phyloP scores from a whole-genome alignment of 2,888 invertebrate genomes.

The Unio delphinus region DNA sequence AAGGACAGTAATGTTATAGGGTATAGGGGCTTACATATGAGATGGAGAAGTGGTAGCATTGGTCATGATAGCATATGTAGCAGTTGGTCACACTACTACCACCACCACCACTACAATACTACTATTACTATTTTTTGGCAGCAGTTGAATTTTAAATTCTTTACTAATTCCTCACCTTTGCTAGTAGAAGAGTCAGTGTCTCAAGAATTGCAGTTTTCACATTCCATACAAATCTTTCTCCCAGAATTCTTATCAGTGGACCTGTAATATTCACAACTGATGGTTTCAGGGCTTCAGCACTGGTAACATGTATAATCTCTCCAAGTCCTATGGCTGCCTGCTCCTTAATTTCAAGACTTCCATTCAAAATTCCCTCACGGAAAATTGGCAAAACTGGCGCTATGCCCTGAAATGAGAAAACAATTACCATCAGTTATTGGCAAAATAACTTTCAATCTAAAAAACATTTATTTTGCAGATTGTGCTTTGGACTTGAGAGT shows the following conservation, averaged over 20 bases:
- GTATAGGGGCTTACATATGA: too few species aligned
- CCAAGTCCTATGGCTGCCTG: conserved; percentile 92
- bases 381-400: conserved; percentile 94
- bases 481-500: too few species aligned
- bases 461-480: too few species aligned
- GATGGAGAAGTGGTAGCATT: too few species aligned
- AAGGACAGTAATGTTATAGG: neutral
- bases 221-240: conserved; percentile 92
- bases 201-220: conserved; percentile 97
- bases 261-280: conserved; percentile 98
- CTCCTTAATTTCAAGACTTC: conserved; percentile 95
- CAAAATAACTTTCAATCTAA: too few species aligned
- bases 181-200: conserved; percentile 90
- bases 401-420: conserved; percentile 79
- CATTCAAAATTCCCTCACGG: conserved; percentile 96
- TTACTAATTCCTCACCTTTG: conserved; percentile 78
- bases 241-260: conserved; percentile 96
- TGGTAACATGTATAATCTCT: conserved; percentile 87
- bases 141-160: neutral
- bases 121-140: neutral
- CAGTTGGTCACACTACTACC: too few species aligned
- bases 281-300: conserved; percentile 89
- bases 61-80: too few species aligned
- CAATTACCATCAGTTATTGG: neutral
- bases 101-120: too few species aligned